Base-by-base conservation (phyloP, 2,797 vertebrate genomes). In the Sebastes vulpes region DNA sequence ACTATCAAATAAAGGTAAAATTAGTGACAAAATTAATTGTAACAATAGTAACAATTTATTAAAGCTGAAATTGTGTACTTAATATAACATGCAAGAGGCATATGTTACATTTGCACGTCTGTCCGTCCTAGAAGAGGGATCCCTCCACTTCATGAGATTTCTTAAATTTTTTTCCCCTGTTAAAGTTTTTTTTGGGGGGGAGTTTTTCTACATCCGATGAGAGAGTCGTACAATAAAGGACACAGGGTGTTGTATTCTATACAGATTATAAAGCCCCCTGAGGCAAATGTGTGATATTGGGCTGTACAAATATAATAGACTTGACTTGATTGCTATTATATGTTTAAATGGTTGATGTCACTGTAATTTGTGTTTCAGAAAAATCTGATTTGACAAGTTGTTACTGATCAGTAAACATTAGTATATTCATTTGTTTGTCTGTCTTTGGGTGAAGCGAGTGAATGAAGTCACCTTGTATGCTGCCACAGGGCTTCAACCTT, bases 401-500 rank as follows among this genome's bases (percentile, higher is more conserved):
- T 64, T 46, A 46, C 9, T 46, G 23, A 25, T 64, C 12, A 38
- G 6, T 46, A 64, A 42, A 65, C 6, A 21, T 20, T 18, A 48
- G 42, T 14, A 23, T 52, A 29, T 66, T 38, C 1, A 69, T 59
- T 23, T 38, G n/a, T 67, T 54, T 31, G 25, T 59, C 48, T 65
- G 25, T 69, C 12, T 54, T 59, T 73, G 28, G 16, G 29, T 35
- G 50, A 68, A 64, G 32, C 50, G 50, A 61, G 20, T 50, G 60
- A 63, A 58, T 42, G 4, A 64, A 79, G 61, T 72, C 70, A 67
- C 48, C 86, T 77, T 74, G 71, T 48, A 28, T 42, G 25, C 52
- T 70, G 21, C 68, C 42, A 54, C n/a, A 0, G 54, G 77, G 21
- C 65, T 38, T 67, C 38, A 72, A 25, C 70, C 31, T 81, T 72